Base-by-base conservation (phyloP, 2,797 vertebrate genomes). In the Phataginus tricuspis region DNA sequence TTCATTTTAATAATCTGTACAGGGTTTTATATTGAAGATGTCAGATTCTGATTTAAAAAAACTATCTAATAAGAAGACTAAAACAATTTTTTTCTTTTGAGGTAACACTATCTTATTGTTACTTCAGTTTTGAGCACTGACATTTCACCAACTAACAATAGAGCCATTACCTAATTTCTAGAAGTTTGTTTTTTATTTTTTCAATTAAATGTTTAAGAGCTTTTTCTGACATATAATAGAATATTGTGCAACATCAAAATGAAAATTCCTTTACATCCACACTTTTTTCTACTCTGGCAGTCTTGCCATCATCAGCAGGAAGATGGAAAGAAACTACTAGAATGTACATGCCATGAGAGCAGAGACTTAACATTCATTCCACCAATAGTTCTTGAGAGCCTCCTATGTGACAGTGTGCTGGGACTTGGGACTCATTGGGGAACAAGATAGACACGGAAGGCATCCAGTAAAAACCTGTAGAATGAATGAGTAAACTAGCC, bases 21-120 rank as follows among this genome's bases (percentile, higher is more conserved):
- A 95, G 61, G 27, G 45, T 90, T 87, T 92, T 86, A 75, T 84
- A 49, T 68, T 80, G 84, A 53, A 74, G 25, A 63, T 66, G 34
- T 34, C 39, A 85, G 8, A 78, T 85, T 90, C 45, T 90, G 45
- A 86, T 63, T 86, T 93, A 45, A 85, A 87, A 83, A 63, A 12
- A 77, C 8, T 53, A 37, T 68, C 15, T 74, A 37, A 91, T 75
- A 94, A 74, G 53, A 92, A 80, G 27, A 79, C 23, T 34, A 51
- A 88, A 86, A 45, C 37, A 19, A n/a, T 25, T 31, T 77, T 80
- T 89, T 90, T 68, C 45, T 86, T 87, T 92, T 90, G 31, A 72
- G 14, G 19, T 53, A 82, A 86, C 49, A 53, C 59, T 61, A 27
- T 88, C 37, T 59, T 49, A 61, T 31, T 12, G 78, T 75, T 39